Evolutionary conservation across 2,113 vertebrate genomes (phyloP).

Genomic region (Xiphophorus maculatus): DNA sequence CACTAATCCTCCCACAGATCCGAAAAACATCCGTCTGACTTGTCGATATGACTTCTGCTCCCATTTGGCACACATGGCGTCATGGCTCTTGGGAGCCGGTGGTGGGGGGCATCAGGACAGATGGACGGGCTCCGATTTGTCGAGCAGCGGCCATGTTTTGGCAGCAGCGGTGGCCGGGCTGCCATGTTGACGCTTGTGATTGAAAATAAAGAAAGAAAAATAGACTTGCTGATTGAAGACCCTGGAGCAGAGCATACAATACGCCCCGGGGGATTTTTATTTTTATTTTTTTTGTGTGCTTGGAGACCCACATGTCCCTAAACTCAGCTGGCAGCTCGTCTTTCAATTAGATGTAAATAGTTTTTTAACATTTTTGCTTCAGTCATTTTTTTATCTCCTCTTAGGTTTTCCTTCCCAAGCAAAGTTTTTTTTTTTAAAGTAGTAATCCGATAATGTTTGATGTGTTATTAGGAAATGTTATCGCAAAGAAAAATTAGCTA

Average conservation of each 20-base stretch:
- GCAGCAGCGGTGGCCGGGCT: slow-evolving; percentile 36
- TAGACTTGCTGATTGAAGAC: slow-evolving; percentile 65
- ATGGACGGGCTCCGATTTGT: slow-evolving; percentile 66
- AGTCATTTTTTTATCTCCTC: background rate
- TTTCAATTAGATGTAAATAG: background rate
- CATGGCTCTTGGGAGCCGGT: slow-evolving; percentile 55
- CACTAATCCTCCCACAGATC: slow-evolving; percentile 59
- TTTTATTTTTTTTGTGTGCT: background rate
- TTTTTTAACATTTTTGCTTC: background rate
- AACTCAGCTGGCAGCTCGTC: slow-evolving; percentile 9
- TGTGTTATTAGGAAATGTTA: background rate
- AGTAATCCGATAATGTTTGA: background rate
- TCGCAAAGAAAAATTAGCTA: background rate
- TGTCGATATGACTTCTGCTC: slow-evolving; percentile 58
- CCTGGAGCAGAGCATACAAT: slow-evolving; percentile 11
- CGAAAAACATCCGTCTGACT: slow-evolving; percentile 49
- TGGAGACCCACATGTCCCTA: slow-evolving; percentile 12
- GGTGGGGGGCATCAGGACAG: slow-evolving; percentile 44
- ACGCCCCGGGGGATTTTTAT: background rate
- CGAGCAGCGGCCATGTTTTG: slow-evolving; percentile 57
- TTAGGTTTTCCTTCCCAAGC: no score
- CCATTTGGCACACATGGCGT: slow-evolving; percentile 58
- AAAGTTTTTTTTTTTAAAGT: background rate
- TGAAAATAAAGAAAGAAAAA: slow-evolving; percentile 72
- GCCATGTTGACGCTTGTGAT: slow-evolving; percentile 45